Base-by-base conservation (phyloP, 2,113 vertebrate genomes). In the Arothron firmamentum region DNA sequence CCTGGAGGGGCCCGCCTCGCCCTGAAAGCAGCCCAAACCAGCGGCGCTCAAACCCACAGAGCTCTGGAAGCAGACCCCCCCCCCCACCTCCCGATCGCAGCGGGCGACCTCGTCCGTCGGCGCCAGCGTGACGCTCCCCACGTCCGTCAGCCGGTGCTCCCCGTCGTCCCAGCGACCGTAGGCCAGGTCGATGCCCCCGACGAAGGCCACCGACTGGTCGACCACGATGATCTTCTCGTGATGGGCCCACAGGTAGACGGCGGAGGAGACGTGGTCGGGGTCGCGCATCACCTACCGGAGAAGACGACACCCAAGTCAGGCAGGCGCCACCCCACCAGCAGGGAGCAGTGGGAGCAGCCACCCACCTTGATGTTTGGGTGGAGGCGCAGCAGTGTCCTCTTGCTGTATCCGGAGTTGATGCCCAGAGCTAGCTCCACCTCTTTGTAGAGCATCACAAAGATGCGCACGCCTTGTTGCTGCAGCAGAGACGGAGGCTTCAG, bases 351-450 rank as follows among this genome's bases (percentile, higher is more conserved):
- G 2, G 19, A 15, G 21, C 11, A 6, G 28, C 43, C 12, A 0
- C 70, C 38, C 87, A 96, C 97, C 96, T 98, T 98, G 70, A 99
- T 92, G 82, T 97, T 98, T 54, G 94, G 92, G 81, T 98, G 94
- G 0, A 97, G 90, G 17, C 45, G 88, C 78, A 89, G 77, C 34
- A 99, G 87, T 0, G 94, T 97, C 60, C 90, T 76, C 87, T 99
- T 99, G 92, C 93, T 99, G 65, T 99, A 99, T 25, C 91, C 95
- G 0, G 96, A 98, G 81, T 99, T 99, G 88, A 99, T 98, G 5
- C 96, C 97, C 3, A 99, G 90, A 14, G 97, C 94, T 6, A 99
- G 83, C 81, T 98, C 97, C 74, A 99, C 94, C 70, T 99, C 97
- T 72, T 99, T 98, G 80, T 99, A 99, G 21, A 99, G 88, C 91